Conservation (phyloP, 2,113 vertebrate genomes). For the Stegastes partitus region DNA sequence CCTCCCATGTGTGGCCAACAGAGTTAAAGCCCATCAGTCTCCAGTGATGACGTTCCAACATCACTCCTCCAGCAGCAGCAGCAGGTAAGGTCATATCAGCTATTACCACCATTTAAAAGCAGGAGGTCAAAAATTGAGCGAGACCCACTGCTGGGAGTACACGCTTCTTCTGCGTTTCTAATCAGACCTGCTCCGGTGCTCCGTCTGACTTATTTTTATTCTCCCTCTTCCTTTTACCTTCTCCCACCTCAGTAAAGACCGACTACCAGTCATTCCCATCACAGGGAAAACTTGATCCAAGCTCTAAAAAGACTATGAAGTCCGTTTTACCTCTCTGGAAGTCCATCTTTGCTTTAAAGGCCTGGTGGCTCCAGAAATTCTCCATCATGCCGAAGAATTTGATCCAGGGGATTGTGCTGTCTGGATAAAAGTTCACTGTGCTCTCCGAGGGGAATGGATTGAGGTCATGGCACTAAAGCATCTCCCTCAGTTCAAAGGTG, state of each 20-base stretch:
- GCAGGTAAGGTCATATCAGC: conserved; percentile 43
- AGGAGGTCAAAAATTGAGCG: conserved; percentile 40
- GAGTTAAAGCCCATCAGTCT: conserved; percentile 37
- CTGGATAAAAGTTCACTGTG: conserved; percentile 72
- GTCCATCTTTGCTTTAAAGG: conserved; percentile 53
- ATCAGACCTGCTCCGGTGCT: conserved; percentile 33
- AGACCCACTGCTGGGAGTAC: conserved; percentile 27
- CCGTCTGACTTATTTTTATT: conserved; percentile 40
- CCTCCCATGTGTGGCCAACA: conserved; percentile 64
- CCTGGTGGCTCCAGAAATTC: conserved; percentile 63
- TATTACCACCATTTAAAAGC: conserved; percentile 52
- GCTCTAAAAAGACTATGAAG: conserved; percentile 23
- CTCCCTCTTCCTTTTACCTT: conserved; percentile 10
- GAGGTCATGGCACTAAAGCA: conserved; percentile 81
- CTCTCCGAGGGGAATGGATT: conserved; percentile 63
- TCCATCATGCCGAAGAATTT: conserved; percentile 59
- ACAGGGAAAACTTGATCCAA: conserved; percentile 27
- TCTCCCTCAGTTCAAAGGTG: conserved; percentile 82
- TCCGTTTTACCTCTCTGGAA: conserved; percentile 27
- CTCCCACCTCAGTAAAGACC: conserved; percentile 36
- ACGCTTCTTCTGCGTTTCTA: conserved; percentile 47
- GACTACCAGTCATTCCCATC: conserved; percentile 25
- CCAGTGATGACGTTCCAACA: conserved; percentile 24
- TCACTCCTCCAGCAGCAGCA: conserved; percentile 33
- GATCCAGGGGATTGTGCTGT: conserved; percentile 74